Evolutionary conservation across 2,797 vertebrate genomes (phyloP), one percentile per base, ranked within the genome.

Genomic region (Pseudotriccus pelzelni): DNA sequence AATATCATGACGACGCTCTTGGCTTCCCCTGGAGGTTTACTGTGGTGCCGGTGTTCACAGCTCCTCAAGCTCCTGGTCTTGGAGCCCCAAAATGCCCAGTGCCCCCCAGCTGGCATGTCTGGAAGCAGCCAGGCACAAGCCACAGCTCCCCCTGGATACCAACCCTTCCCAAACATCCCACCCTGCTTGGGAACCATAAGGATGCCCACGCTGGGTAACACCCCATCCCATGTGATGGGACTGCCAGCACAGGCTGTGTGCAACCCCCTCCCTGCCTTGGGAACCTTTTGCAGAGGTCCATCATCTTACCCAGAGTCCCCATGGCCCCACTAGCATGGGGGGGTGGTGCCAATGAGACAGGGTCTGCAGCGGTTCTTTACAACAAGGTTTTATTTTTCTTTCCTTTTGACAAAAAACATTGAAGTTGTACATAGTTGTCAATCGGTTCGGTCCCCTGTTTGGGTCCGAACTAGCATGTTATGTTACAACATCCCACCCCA

Each of bases 311-410:
- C 2, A 1, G 14, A 27, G 63, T 24, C 20, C 52, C n/a, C 4
- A 4, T 0, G 0, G 7, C 22, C 63, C 37, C 0, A 0, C 23
- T 53, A 59, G 53, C 4, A 2, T 0, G 1, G 7, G 6, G 8
- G 7, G 10, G 2, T 68, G 10, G 2, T 68, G n/a, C 49, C 66
- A 60, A 72, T 0, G 8, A 94, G 17, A 82, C 1, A 3, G 37
- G 47, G 46, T 37, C 77, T 58, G 9, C 4, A 24, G 93, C 1
- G 1, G 46, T 96, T 98, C 97, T 98, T 98, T 98, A 98, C 98
- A 98, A 98, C 97, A 98, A 98, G 97, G 72, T 98, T 97, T 98
- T 98, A 98, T 98, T 98, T 97, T 97, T 94, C 91, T 97, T 95
- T 96, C 94, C 92, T 95, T 97, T 97, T 97, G 96, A 98, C 95